Evolutionary conservation across 2,113 vertebrate genomes (phyloP), one percentile per base, ranked within the genome.

Genomic region (Saccopteryx bilineata): DNA sequence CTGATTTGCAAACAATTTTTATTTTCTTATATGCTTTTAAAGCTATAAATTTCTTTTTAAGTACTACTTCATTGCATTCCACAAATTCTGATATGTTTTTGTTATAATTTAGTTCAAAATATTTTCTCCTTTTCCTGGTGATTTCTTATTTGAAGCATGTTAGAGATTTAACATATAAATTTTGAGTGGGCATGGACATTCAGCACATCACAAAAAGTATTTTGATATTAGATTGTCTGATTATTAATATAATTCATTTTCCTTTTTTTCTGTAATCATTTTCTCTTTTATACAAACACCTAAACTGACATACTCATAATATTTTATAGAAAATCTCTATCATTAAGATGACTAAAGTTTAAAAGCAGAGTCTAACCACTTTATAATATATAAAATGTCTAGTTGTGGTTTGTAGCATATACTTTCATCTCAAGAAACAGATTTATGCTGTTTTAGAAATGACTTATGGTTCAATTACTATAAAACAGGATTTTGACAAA

Each of bases 341-440:
- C 74, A 87, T 82, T 72, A 82, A 80, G 46, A 90, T 31, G 65
- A 92, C 54, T 61, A 79, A 93, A 54, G 54, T 58, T 85, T 74
- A 75, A 95, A 86, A 90, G 66, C 80, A 60, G 12, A 93, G 15
- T 8, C 23, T 84, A 75, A 65, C 90, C 85, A 89, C 87, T 85
- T 68, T 63, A 66, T 89, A 85, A 91, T 60, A 90, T 68, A 90
- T 39, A 85, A 96, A 96, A 96, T 90, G 72, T 94, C 88, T 96
- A 91, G 65, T 78, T 61, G 46, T 81, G 83, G 75, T 95, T 95
- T 96, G 71, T 48, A 92, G 82, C n/a, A 39, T 66, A 71, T 6
- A 56, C 83, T 96, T 96, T 96, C 87, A 93, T 95, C 69, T 95
- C 90, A 95, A 65, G 72, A 96, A 96, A 95, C 95, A 95, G 74